Base-by-base conservation (phyloP, 2,888 invertebrate genomes). In the Drosophila hamatofila region DNA sequence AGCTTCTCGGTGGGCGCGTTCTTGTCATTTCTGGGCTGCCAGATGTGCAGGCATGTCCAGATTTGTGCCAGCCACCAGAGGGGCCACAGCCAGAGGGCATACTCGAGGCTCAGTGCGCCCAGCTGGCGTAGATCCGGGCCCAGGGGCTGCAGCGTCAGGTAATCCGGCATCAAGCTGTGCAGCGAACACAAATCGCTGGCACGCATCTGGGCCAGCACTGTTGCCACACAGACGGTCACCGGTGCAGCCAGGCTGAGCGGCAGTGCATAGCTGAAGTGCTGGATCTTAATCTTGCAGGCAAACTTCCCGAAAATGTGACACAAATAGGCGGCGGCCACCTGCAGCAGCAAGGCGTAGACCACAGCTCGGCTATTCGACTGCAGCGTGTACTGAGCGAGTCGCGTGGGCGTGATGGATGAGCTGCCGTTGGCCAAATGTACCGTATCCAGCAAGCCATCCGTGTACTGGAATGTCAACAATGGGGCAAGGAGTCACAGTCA, bases 221-320 rank as follows among this genome's bases (percentile, higher is more conserved):
- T 95, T 39, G 97, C 93, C n/a, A 95, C 90, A 21, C 95, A 95
- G 2, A 97, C 94, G 3, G 96, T 94, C 1, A 95, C 94, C 0
- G 98, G 98, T 0, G 96, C 96, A 0, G 96, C 95, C 14, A 98
- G 93, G 84, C 94, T 95, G 44, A 98, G 93, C 0, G 98, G 97
- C 72, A 98, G 94, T 0, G 98, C 96, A 86, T 96, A 98, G 82
- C 97, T 96, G 91, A 97, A 96, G 60, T 95, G 95, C 92, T 98
- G 98, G 91, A 98, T 97, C 91, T 96, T 95, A 74, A 97, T 96
- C 93, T 97, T 97, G 93, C 97, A 97, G 1, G 97, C 96, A 80
- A 97, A 97, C 93, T 97, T 98, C 6, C 95, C 94, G 73, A 94
- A 94, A 23, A 94, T 93, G 87, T 95, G 96, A 80, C 95, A 95